phyloP scores from a whole-genome alignment of 2,113 vertebrate genomes.

The Proterorhinus semilunaris region DNA sequence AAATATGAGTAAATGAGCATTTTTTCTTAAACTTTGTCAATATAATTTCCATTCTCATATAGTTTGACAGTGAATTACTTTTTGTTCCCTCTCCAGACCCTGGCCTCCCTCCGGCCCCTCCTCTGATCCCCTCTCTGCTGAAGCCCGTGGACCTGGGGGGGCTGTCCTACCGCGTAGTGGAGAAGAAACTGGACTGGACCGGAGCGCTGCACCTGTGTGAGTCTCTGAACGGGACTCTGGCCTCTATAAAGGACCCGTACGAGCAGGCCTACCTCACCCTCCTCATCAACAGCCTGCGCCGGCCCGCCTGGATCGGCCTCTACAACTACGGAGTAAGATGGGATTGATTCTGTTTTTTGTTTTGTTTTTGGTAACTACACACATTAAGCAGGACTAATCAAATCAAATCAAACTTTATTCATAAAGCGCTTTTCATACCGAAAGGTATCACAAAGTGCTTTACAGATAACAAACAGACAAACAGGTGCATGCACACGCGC shows the following conservation, averaged over 20 bases:
- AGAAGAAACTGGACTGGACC: slow-evolving; percentile 88
- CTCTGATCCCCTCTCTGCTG: slow-evolving; percentile 73
- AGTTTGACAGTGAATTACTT: no score
- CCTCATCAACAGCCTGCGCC: slow-evolving; percentile 78
- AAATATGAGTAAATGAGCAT: no score
- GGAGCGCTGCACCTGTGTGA: slow-evolving; percentile 90
- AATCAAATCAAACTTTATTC: no score
- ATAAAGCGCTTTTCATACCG: no score
- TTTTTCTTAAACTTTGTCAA: no score
- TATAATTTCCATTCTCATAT: no score
- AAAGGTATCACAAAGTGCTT: no score
- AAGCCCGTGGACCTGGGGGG: slow-evolving; percentile 83
- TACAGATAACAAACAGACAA: no score
- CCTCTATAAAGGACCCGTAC: slow-evolving; percentile 79
- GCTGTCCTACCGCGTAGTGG: slow-evolving; percentile 85
- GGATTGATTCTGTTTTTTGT: not conserved
- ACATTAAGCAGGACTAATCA: no score
- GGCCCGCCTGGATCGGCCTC: slow-evolving; percentile 88
- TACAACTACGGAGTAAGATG: slow-evolving; percentile 84
- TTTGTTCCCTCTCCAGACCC: slow-evolving; percentile 52
- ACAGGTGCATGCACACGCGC: no score
- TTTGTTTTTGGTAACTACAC: no score
- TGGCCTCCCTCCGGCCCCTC: slow-evolving; percentile 45
- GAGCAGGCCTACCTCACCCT: slow-evolving; percentile 91
- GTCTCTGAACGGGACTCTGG: slow-evolving; percentile 86